Evolutionary conservation across 1,140 invertebrate species (phyloP), one percentile per base, ranked within the genome.

Genomic region (Pseudomyrmex dendroicus): DNA sequence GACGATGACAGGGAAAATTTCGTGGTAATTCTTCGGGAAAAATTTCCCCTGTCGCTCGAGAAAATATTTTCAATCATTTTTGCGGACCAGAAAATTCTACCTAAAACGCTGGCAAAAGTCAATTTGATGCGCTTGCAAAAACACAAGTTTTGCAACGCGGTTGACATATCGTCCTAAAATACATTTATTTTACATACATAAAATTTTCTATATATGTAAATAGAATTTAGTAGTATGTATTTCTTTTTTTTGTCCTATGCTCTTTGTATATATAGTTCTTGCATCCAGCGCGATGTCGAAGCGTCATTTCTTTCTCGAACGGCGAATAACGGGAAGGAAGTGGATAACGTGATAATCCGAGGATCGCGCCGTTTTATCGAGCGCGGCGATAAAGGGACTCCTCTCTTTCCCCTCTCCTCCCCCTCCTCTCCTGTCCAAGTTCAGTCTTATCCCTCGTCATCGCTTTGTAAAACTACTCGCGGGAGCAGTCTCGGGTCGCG

Each of bases 1-100:
- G 52, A 70, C 76, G 76, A 44, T 78, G 76, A 78, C 76, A 46
- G 54, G 76, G 35, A 70, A 80, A 72, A 80, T 80, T 80, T 20
- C 15, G 50, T 54, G 44, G 66, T 80, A 80, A 80, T 80, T 80
- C 76, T 70, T 59, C 35, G 76, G 64, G 62, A 78, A 78, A 78
- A 78, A 78, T 70, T 78, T 44, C 20, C 50, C 76, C 35, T 35
- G 56, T 35, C 64, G 64, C 22, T 48, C n/a, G 76, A 50, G 66
- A 80, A 80, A 80, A 80, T 72, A 80, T 72, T 80, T 80, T 61
- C 76, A 59, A 80, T 80, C 76, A 80, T 61, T 72, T 72, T 72
- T 35, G 17, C 63, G 17, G 52, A 15, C 20, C 35, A 48, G 35
- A 35, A 59, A 80, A 59, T 72, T 72, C n/a, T 12, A 15, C 54